Conservation (phyloP, 2,888 invertebrate genomes). For the Drosophila atroscutellata region DNA sequence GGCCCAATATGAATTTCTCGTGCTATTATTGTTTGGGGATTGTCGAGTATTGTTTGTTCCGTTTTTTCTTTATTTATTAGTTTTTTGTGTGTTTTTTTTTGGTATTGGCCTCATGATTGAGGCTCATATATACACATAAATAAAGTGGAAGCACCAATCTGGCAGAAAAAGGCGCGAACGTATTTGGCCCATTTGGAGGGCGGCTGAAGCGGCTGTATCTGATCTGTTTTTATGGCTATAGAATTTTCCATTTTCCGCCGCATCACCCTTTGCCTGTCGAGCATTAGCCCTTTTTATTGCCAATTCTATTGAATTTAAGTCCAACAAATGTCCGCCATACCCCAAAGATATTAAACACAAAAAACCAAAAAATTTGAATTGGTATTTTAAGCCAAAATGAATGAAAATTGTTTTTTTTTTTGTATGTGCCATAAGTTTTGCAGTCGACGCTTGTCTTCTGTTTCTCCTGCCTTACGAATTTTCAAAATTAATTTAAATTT, state of each 20-base stretch:
- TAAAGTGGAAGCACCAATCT: constrained; percentile 66
- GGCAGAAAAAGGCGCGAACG: constrained; percentile 30
- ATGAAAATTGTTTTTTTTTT: constrained; percentile 27
- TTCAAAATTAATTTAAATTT: constrained; percentile 45
- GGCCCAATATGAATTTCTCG: constrained; percentile 2
- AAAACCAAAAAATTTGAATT: constrained; percentile 17
- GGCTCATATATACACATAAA: constrained; percentile 65
- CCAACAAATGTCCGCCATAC: constrained; percentile 48
- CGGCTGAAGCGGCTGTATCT: constrained; percentile 14
- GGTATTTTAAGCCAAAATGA: constrained; percentile 38
- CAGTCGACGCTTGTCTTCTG: constrained; percentile 46
- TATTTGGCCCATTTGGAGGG: constrained; percentile 21
- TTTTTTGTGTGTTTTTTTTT: neutral
- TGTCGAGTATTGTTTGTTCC: constrained; percentile 55
- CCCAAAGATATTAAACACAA: constrained; percentile 15
- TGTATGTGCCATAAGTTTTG: constrained; percentile 59
- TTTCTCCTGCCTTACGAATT: constrained; percentile 12
- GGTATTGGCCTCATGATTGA: constrained; percentile 53
- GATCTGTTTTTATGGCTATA: constrained; percentile 58
- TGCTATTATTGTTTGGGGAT: constrained; percentile 16
- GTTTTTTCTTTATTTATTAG: constrained; percentile 5
- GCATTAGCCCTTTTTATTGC: constrained; percentile 78
- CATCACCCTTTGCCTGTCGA: constrained; percentile 4
- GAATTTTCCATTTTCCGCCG: constrained; percentile 29
- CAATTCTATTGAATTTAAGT: constrained; percentile 71